These are phyloP conservation scores for Lepidonotus clava DNA, from an alignment of 2,888 invertebrate species.

Conservation along the genomic window DNA sequence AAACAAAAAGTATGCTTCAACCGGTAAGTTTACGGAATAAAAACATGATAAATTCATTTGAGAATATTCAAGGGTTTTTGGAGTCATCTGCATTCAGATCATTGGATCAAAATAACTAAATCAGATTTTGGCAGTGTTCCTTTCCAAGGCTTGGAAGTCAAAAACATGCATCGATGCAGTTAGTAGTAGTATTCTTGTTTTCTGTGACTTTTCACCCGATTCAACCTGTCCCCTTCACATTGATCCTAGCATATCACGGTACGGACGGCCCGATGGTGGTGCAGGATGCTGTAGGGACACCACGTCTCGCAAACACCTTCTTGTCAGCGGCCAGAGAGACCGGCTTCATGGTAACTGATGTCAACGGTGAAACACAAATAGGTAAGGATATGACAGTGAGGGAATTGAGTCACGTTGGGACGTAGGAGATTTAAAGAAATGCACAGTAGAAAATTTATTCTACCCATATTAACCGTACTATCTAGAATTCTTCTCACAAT, in stretches of 20 bases:
- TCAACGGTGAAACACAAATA: constrained; percentile 80
- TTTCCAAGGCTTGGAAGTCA: no score
- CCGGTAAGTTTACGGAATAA: constrained; percentile 64
- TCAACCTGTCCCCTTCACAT: no score
- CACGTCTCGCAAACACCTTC: constrained; percentile 70
- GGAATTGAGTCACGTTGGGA: not conserved
- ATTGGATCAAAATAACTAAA: no score
- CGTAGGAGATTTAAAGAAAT: not conserved
- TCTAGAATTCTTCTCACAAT: no score
- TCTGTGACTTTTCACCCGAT: no score
- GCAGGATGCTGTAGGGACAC: constrained; percentile 66
- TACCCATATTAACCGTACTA: not conserved
- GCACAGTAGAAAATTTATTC: not conserved
- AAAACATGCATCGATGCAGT: no score
- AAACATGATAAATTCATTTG: no score
- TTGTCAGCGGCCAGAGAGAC: constrained; percentile 84
- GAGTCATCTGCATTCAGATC: no score
- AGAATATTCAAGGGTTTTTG: no score
- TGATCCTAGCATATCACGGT: constrained; percentile 72
- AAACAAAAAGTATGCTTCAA: not conserved
- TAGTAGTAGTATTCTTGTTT: no score
- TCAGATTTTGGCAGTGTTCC: not conserved
- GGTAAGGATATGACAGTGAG: constrained; percentile 69
- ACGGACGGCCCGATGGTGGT: constrained; percentile 72
- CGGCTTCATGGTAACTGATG: constrained; percentile 82